A percentile compares a stretch with the other conserved stretches of the same genome.
These are phyloP conservation scores for Enteromius paludinosus DNA, from an alignment of 2,797 vertebrate species.

Conservation along the genomic window DNA sequence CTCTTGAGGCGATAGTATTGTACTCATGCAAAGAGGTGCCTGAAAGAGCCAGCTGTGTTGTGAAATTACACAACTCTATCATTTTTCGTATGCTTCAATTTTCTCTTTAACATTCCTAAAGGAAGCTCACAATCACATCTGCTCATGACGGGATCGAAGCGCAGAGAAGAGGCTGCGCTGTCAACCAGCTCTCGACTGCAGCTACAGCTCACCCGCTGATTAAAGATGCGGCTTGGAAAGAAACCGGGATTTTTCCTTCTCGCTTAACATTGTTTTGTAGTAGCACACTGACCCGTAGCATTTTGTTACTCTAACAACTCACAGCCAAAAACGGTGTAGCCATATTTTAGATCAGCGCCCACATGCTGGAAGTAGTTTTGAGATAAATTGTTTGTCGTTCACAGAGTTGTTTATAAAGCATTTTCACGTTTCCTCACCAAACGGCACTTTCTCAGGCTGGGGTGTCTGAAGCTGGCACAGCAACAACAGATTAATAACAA, in stretches of 20 bases:
- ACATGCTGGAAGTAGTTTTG: slow-evolving; percentile 30
- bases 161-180: neutral
- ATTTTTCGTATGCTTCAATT: slow-evolving; percentile 58
- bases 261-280: slow-evolving; percentile 16
- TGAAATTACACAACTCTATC: slow-evolving; percentile 54
- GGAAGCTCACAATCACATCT: slow-evolving; percentile 56
- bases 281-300: slow-evolving; percentile 29
- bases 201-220: neutral
- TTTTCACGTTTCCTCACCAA: slow-evolving; percentile 6
- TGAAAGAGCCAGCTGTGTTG: slow-evolving; percentile 62
- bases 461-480: slow-evolving; percentile 31
- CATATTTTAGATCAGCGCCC: slow-evolving; percentile 37
- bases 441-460: slow-evolving; percentile 26
- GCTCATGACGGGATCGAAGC: neutral
- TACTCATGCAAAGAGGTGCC: slow-evolving; percentile 35
- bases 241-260: slow-evolving; percentile 1
- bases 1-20: slow-evolving; percentile 36
- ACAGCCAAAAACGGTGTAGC: slow-evolving; percentile 5
- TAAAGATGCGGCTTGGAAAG: neutral
- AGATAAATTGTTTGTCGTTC: slow-evolving; percentile 25
- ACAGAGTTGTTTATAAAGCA: slow-evolving; percentile 20
- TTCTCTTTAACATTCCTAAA: slow-evolving; percentile 70
- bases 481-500: slow-evolving; percentile 44
- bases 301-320: slow-evolving; percentile 31
- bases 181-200: neutral